Conservation (phyloP, 2,113 vertebrate species). For the Mastomys natalensis region DNA sequence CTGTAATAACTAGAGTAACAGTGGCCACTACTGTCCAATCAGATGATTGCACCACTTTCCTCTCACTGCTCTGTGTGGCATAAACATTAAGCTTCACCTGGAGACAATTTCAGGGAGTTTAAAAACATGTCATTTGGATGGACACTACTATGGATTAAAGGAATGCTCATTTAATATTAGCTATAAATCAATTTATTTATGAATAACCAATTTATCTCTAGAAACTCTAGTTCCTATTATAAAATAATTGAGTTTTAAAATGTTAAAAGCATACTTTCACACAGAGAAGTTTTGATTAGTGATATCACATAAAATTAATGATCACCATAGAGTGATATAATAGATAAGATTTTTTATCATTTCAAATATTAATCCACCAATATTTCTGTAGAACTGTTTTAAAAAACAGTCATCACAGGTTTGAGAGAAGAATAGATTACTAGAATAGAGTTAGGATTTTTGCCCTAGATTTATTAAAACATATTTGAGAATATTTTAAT, state of each 20-base stretch:
- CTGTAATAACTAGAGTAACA: constrained; percentile 88
- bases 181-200: background rate
- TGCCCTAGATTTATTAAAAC: background rate
- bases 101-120: background rate
- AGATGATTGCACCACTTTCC: constrained; percentile 84
- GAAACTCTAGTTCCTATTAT: background rate
- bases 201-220: background rate
- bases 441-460: background rate
- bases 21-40: constrained; percentile 90
- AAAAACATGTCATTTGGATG: background rate
- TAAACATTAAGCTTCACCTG: background rate
- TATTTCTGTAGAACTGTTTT: background rate
- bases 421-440: background rate
- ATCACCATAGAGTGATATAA: background rate
- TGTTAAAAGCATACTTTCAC: background rate
- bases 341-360: background rate
- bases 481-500: constrained; percentile 18
- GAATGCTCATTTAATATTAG: background rate
- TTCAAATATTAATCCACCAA: background rate
- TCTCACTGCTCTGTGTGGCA: rapidly evolving
- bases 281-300: background rate
- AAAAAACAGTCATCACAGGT: background rate
- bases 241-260: constrained; percentile 6
- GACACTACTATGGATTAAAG: background rate
- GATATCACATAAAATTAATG: background rate